Base-by-base conservation (phyloP, 1,140 invertebrate genomes). In the Anoplolepis gracilipes region DNA sequence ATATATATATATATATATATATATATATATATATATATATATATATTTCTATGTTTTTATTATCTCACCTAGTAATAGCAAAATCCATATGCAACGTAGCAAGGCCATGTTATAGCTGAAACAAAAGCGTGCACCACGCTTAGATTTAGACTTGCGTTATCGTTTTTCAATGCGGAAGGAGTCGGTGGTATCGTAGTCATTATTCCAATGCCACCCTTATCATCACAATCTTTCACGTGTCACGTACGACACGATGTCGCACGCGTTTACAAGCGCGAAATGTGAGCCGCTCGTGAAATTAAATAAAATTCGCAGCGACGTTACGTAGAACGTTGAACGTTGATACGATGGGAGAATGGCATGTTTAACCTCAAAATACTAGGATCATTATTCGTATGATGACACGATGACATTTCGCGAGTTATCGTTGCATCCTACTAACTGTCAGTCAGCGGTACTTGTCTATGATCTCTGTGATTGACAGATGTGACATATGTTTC, bases 21-120 rank as follows among this genome's bases (percentile, higher is more conserved):
- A n/a, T n/a, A n/a, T n/a, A n/a, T n/a, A n/a, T n/a, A n/a, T n/a
- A n/a, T n/a, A n/a, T n/a, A n/a, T n/a, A n/a, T n/a, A n/a, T n/a
- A n/a, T n/a, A n/a, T n/a, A n/a, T 2, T 84, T 25, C 61, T 36
- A 5, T 30, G 1, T 5, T 36, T 22, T 8, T 75, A 33, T 0
- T 46, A 36, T 77, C 87, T 86, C 30, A 91, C 90, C 88, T 86
- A 84, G 0, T 10, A 88, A 59, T 0, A 65, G 11, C 16, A 91
- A 42, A 59, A 88, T 22, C 46, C 75, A 84, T 2, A 46, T 25
- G 16, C 46, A 86, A 25, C 30, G 19, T 10, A 67, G 2, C 0
- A 33, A 65, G 33, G 73, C 73, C 90, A 91, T 91, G 0, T 78
- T 65, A 25, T 30, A 30, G 65, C 88, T 81, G 76, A 82, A 87